Evolutionary conservation across 2,797 vertebrate genomes (phyloP).

Genomic region (Premnoplex brunnescens): DNA sequence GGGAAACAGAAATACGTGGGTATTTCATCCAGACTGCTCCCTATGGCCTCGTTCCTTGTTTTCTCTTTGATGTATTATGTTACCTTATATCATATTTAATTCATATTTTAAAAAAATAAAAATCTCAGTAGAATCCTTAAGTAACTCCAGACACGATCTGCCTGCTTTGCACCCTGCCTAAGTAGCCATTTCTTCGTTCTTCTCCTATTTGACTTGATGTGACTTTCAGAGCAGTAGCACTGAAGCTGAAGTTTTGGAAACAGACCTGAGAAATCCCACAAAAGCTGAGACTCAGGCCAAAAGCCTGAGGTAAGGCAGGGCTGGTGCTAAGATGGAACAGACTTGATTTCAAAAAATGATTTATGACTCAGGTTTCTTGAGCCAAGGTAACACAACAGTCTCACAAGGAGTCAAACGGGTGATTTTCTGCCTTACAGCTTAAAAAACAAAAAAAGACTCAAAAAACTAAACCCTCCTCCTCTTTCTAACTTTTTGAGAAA

Average conservation of each 20-base stretch:
- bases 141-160: slow-evolving; percentile 8
- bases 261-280: slow-evolving; percentile 16
- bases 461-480: background rate
- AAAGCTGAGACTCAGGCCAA: background rate
- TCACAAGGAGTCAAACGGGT: background rate
- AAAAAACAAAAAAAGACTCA: background rate
- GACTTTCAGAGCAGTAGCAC: slow-evolving; percentile 22
- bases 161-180: background rate
- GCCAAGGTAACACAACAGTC: background rate
- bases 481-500: background rate
- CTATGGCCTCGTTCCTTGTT: background rate
- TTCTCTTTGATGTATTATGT: background rate
- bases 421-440: background rate
- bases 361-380: background rate
- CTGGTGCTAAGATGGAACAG: background rate
- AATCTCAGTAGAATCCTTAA: slow-evolving; percentile 7
- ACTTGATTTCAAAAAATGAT: slow-evolving; percentile 13
- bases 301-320: slow-evolving; percentile 34
- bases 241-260: slow-evolving; percentile 4
- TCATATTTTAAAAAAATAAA: background rate
- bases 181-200: background rate
- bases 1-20: background rate
- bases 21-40: background rate
- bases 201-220: background rate
- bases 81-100: background rate